A percentile compares a stretch with the other conserved stretches of the same genome.
Evolutionary conservation across 2,797 vertebrate genomes (phyloP).

Genomic region (Enoplosus armatus): DNA sequence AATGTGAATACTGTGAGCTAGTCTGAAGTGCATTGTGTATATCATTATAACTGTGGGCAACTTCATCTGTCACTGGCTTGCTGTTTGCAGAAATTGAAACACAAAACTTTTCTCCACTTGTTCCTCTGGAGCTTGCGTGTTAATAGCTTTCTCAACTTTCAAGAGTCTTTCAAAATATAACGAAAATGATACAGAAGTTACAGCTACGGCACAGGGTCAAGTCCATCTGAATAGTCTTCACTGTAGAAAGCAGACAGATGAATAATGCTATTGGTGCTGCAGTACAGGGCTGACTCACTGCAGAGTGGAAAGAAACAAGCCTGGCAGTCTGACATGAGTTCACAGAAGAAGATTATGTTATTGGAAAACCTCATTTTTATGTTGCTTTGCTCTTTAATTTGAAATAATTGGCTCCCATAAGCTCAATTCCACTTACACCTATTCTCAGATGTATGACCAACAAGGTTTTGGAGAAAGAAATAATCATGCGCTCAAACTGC

Average conservation of each 20-base stretch:
- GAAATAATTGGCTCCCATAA: conserved; percentile 39
- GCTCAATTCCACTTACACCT: conserved; percentile 26
- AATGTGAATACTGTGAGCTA: neutral
- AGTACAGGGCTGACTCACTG: conserved; percentile 65
- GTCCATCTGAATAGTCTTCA: conserved; percentile 45
- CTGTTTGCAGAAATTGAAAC: conserved; percentile 14
- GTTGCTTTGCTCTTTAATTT: conserved; percentile 39
- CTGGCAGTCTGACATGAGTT: conserved; percentile 42
- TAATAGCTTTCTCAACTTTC: conserved; percentile 24
- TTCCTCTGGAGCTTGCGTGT: neutral
- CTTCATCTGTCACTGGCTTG: neutral
- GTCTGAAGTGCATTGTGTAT: neutral
- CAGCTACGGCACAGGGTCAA: conserved; percentile 41
- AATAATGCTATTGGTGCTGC: conserved; percentile 57
- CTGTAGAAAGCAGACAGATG: conserved; percentile 40
- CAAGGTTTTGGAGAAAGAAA: conserved; percentile 23
- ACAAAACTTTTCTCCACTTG: neutral
- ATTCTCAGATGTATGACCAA: conserved; percentile 26
- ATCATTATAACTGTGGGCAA: neutral
- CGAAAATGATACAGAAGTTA: conserved; percentile 24
- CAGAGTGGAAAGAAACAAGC: conserved; percentile 55
- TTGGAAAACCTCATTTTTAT: conserved; percentile 29
- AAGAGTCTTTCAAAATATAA: conserved; percentile 17
- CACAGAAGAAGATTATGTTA: conserved; percentile 42
- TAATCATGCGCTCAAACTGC: neutral